Conservation (phyloP, 2,888 invertebrate species). For the Gymnoscelis rufifasciata region DNA sequence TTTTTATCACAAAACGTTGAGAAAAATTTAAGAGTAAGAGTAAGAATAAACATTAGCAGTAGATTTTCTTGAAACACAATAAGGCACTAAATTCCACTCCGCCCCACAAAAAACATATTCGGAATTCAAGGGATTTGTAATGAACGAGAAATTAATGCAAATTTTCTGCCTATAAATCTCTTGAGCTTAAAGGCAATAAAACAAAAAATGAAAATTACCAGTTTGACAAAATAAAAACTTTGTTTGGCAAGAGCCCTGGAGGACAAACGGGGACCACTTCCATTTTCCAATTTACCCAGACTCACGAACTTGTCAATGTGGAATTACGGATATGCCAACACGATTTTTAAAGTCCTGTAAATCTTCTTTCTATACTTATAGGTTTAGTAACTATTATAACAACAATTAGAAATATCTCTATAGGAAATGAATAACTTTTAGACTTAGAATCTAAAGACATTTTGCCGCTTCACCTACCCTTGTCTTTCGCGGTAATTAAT, state of each 20-base stretch:
- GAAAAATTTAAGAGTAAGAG: too few relatives aligned
- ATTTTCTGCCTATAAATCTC: constrained; percentile 71
- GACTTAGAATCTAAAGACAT: too few relatives aligned
- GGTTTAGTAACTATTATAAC: too few relatives aligned
- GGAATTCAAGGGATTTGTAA: constrained; percentile 64
- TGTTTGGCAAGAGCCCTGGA: constrained; percentile 64
- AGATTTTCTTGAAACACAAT: too few relatives aligned
- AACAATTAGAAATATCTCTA: too few relatives aligned
- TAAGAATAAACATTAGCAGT: too few relatives aligned
- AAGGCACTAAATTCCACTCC: constrained; percentile 39
- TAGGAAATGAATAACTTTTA: too few relatives aligned
- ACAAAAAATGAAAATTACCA: constrained; percentile 74
- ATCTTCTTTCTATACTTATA: too few relatives aligned
- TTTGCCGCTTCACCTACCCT: too few relatives aligned
- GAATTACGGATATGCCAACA: background rate
- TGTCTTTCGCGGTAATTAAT: too few relatives aligned
- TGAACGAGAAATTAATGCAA: constrained; percentile 75
- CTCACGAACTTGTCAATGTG: constrained; percentile 35
- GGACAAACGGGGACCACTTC: constrained; percentile 47
- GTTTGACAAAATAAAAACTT: constrained; percentile 74
- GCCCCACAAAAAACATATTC: constrained; percentile 49
- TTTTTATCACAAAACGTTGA: too few relatives aligned
- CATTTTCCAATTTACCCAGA: constrained; percentile 51
- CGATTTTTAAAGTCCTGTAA: background rate
- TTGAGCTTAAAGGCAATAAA: constrained; percentile 66